Conservation (phyloP, 2,888 invertebrate species). For the Cataglyphis albicans region DNA sequence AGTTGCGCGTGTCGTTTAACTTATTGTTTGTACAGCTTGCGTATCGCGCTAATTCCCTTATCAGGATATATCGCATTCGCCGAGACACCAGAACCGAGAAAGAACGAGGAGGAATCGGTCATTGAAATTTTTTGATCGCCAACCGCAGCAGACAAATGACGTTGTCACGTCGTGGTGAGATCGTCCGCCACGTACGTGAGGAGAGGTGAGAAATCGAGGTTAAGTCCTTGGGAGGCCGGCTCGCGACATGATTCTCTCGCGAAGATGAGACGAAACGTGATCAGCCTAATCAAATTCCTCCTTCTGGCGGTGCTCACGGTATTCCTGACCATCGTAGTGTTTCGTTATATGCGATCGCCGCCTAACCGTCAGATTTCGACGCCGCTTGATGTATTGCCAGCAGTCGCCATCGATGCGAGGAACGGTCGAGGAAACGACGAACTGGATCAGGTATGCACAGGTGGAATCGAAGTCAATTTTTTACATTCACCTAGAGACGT, state of each 20-base stretch:
- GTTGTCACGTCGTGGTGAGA: neutral
- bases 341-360: slow-evolving; percentile 80
- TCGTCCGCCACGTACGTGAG: slow-evolving; percentile 29
- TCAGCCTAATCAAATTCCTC: slow-evolving; percentile 84
- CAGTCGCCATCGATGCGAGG: slow-evolving; percentile 20
- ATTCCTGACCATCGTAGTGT: slow-evolving; percentile 82
- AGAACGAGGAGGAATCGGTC: neutral
- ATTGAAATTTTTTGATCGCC: neutral
- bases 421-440: slow-evolving; percentile 49
- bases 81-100: neutral
- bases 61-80: neutral
- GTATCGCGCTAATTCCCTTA: neutral
- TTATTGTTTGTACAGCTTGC: neutral
- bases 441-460: slow-evolving; percentile 66
- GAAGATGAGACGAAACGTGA: slow-evolving; percentile 84
- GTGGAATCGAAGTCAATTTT: neutral
- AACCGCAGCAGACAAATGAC: slow-evolving; percentile 4
- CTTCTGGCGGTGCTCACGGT: slow-evolving; percentile 81
- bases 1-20: slow-evolving; percentile 30
- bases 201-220: slow-evolving; percentile 50
- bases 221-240: slow-evolving; percentile 37
- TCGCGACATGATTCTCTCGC: slow-evolving; percentile 68
- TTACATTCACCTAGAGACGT: neutral
- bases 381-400: slow-evolving; percentile 50
- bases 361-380: slow-evolving; percentile 65